phyloP scores from a whole-genome alignment of 1,140 invertebrate genomes.

The Drosophila sucinea region DNA sequence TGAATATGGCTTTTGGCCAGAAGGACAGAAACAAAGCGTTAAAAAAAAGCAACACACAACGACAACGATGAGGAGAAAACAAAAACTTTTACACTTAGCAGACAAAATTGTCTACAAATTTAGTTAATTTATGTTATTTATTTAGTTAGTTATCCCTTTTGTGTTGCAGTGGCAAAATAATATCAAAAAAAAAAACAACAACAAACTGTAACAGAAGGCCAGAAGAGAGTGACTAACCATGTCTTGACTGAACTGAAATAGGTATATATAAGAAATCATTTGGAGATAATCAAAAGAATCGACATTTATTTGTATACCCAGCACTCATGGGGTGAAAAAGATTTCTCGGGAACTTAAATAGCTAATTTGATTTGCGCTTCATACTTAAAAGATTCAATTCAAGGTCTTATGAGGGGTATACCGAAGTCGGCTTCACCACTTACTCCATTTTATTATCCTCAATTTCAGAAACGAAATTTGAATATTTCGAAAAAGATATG shows the following conservation, averaged over 20 bases:
- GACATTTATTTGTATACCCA: too few species aligned
- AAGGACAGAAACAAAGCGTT: slow-evolving; percentile 26
- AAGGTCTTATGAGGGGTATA: too few species aligned
- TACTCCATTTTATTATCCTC: too few species aligned
- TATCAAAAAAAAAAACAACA: neutral
- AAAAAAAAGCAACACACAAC: slow-evolving; percentile 38
- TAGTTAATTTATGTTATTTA: slow-evolving; percentile 81
- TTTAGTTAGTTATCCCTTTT: slow-evolving; percentile 77
- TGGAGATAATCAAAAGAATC: too few species aligned
- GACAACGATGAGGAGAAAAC: slow-evolving; percentile 33
- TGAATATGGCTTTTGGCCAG: slow-evolving; percentile 11
- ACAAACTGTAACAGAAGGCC: neutral
- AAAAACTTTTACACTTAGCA: slow-evolving; percentile 77
- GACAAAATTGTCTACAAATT: slow-evolving; percentile 80
- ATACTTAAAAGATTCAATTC: too few species aligned
- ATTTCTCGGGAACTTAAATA: too few species aligned
- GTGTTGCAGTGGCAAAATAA: neutral
- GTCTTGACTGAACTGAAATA: neutral
- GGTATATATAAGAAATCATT: too few species aligned
- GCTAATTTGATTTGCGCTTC: too few species aligned
- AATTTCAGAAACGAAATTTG: too few species aligned
- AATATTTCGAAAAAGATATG: too few species aligned
- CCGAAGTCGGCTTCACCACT: too few species aligned
- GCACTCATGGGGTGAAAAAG: too few species aligned
- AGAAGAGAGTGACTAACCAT: neutral